Conservation (phyloP, 2,797 vertebrate species). For the Macropus fuliginosus region DNA sequence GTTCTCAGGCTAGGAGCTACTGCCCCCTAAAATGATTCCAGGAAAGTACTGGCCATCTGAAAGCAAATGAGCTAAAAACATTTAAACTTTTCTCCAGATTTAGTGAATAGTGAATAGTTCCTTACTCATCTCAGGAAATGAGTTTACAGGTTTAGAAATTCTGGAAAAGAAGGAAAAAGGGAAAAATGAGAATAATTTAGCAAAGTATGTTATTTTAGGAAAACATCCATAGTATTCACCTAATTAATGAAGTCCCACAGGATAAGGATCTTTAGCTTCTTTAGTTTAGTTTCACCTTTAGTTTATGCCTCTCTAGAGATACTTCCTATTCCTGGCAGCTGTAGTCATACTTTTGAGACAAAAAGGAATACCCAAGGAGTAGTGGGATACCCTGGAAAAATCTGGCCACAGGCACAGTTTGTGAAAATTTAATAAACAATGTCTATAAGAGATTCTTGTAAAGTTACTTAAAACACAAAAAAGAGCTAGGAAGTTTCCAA, state of each 20-base stretch:
- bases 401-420: neutral
- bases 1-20: neutral
- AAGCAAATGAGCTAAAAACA: fast-evolving
- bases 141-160: neutral
- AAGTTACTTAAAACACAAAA: neutral
- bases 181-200: constrained; percentile 7
- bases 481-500: neutral
- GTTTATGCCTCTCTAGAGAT: neutral
- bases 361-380: neutral
- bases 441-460: neutral
- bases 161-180: constrained; percentile 42
- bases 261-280: neutral
- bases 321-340: neutral
- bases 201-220: neutral
- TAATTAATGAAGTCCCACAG: neutral
- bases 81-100: neutral
- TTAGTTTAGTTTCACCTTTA: neutral
- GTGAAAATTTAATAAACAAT: neutral
- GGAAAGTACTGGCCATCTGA: neutral
- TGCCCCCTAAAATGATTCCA: neutral
- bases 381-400: neutral
- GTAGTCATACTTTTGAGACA: neutral
- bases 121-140: neutral
- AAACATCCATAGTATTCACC: neutral
- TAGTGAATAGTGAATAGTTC: neutral